Evolutionary conservation across 2,888 invertebrate genomes (phyloP).

Genomic region (Aplocera efformata): DNA sequence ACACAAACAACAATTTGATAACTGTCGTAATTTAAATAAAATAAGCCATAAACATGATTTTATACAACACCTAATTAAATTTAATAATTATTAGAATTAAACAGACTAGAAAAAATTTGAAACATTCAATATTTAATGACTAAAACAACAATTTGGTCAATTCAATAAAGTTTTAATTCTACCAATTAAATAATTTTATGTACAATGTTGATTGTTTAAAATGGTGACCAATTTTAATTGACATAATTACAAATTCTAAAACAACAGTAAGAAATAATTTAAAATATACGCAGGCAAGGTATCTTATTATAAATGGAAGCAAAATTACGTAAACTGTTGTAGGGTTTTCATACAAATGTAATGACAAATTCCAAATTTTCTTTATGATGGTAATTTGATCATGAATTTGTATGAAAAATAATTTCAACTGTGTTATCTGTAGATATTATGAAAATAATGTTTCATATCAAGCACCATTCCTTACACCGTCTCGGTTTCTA

Average conservation of each 20-base stretch:
- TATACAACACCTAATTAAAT: conserved; percentile 10
- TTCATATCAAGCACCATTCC: conserved; percentile 2
- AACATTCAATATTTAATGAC: conserved; percentile 43
- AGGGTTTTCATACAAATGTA: no score
- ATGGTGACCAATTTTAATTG: no score
- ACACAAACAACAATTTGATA: no score
- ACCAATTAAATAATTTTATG: neutral
- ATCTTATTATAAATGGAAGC: no score
- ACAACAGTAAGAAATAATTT: no score
- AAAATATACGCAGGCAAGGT: no score
- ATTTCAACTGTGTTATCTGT: neutral
- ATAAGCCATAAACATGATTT: conserved; percentile 9
- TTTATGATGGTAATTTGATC: no score
- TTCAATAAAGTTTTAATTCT: conserved; percentile 42
- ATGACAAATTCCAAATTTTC: no score
- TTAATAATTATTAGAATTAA: conserved; percentile 15
- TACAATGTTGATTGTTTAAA: no score
- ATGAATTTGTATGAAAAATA: neutral
- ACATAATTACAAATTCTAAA: no score
- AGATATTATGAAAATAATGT: neutral
- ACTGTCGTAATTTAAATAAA: conserved; percentile 7
- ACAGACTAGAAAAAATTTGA: conserved; percentile 53
- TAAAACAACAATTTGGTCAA: conserved; percentile 67
- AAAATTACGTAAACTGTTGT: no score
- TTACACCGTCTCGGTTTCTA: conserved; percentile 1